Base-by-base conservation (phyloP, 2,888 invertebrate species). In the Brachyptera putata region DNA sequence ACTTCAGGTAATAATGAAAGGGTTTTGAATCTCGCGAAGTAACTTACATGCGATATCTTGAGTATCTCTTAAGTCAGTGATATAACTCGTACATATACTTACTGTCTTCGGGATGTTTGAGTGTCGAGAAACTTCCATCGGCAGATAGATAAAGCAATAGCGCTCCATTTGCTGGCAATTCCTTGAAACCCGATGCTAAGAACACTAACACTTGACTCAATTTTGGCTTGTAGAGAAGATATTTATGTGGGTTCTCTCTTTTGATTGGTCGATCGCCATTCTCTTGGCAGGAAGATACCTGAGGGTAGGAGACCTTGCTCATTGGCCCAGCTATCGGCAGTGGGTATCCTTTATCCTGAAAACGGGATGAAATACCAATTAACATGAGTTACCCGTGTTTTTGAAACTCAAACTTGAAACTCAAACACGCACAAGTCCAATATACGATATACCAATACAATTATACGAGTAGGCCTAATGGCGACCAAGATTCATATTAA, bases 181-280 rank as follows among this genome's bases (percentile, higher is more conserved):
- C 96, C 74, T 94, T 93, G 77, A 94, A 94, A 63, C 94, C 91
- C 61, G 78, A 91, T 61, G 91, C 89, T 69, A 97, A 81, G 77
- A 95, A 96, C 64, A 95, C 91, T 74, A 95, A 83, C 61, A 96
- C 86, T 78, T 96, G 95, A 74, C 89, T 91, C 69, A 95, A 87
- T 56, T 94, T 91, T 60, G 97, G 97, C 76, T 94, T 95, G 79
- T 93, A 97, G 68, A 97, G 82, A 68, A 97, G 82, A 79, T 95
- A 95, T 78, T 97, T 97, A 80, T 96, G 96, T 41, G 96, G 96
- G 79, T 96, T 97, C 76, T 92, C 91, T 70, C 91, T 79, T 73
- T 86, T 84, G 61, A 80, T 75, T 60, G 85, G 81, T 69, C 78
- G 75, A 66, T 84, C 85, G 36, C 88, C 88, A 74, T 89, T 89